These are phyloP conservation scores for Malacoraja senta DNA, from an alignment of 2,797 vertebrate genomes.

Conservation along the genomic window DNA sequence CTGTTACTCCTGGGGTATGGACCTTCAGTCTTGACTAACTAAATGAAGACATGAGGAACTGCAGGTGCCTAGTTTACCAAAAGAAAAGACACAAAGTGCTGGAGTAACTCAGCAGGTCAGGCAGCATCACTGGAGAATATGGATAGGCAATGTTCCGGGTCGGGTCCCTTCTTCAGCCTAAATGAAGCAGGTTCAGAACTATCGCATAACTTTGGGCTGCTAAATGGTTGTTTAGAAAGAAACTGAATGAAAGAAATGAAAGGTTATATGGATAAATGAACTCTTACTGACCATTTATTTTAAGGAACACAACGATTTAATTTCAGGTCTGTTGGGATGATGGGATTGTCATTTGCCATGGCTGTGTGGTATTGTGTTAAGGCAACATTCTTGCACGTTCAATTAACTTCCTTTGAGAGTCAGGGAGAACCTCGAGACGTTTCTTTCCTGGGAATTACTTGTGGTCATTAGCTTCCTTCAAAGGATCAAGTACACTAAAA, in stretches of 20 bases:
- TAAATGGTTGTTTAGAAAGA: neutral
- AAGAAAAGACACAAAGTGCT: no score
- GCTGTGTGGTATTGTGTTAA: neutral
- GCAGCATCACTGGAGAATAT: no score
- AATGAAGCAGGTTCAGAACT: no score
- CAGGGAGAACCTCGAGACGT: neutral
- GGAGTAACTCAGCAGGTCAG: no score
- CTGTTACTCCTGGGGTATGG: no score
- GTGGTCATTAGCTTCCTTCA: constrained; percentile 6
- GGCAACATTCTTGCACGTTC: neutral
- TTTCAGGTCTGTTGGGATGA: neutral
- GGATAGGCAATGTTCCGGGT: no score
- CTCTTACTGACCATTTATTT: neutral
- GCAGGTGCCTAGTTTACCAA: no score
- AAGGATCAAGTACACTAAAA: neutral
- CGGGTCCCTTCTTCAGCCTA: no score
- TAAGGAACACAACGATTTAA: neutral
- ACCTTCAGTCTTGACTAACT: no score
- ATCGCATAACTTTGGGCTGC: neutral
- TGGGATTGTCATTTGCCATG: constrained; percentile 12
- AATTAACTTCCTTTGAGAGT: constrained; percentile 21
- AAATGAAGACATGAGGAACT: no score
- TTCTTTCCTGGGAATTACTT: neutral
- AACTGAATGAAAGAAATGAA: constrained; percentile 21
- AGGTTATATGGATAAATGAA: neutral